A percentile compares a stretch with the other conserved stretches of the same genome.
Conservation (phyloP, 1,140 invertebrate genomes). For the Reticulitermes speratus region DNA sequence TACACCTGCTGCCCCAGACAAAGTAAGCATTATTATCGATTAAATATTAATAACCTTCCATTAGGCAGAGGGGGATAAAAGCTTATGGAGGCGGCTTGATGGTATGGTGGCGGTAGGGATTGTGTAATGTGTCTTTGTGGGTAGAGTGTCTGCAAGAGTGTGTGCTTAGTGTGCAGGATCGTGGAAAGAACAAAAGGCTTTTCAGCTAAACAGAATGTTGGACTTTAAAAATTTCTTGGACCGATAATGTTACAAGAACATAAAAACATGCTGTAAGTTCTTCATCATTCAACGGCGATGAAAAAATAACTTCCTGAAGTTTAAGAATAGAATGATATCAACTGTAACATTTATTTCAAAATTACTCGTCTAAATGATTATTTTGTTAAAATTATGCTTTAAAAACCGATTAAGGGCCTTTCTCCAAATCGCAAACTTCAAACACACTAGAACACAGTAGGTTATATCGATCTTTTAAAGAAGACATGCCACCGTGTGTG, state of each 20-base stretch:
- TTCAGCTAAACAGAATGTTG: not conserved
- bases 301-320: not conserved
- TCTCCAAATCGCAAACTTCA: not conserved
- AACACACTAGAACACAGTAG: too few species aligned
- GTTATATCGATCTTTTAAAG: too few species aligned
- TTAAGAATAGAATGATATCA: not conserved
- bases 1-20: slow-evolving; percentile 8
- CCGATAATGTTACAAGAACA: not conserved
- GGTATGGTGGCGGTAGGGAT: too few species aligned
- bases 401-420: not conserved
- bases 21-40: slow-evolving; percentile 27
- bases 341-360: not conserved
- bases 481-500: too few species aligned
- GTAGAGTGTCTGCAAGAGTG: slow-evolving; percentile 1
- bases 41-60: slow-evolving; percentile 28
- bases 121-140: slow-evolving; percentile 15
- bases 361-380: not conserved
- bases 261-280: not conserved
- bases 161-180: not conserved
- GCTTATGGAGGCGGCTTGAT: not conserved
- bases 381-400: too few species aligned
- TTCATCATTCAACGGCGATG: not conserved
- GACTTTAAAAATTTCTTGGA: not conserved
- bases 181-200: not conserved
- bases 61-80: not conserved